phyloP scores from a whole-genome alignment of 2,113 vertebrate genomes.

The Emydura subglobosa region DNA sequence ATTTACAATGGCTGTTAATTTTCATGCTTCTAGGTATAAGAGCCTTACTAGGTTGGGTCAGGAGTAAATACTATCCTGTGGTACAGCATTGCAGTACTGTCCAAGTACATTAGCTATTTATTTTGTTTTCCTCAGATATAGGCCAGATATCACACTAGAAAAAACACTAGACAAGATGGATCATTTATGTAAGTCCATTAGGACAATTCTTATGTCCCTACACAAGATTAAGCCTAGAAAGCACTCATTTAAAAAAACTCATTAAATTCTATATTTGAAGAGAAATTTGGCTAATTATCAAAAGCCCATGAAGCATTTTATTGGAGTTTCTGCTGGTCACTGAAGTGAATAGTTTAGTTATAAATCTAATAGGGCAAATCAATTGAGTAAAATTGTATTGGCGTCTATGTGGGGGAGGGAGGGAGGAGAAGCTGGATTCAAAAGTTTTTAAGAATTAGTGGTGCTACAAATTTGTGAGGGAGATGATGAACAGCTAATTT shows the following conservation, averaged over 20 bases:
- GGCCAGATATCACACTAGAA: background rate
- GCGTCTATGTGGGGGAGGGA: background rate
- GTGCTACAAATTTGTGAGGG: accelerated
- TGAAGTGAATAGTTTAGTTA: constrained; percentile 55
- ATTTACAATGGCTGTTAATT: background rate
- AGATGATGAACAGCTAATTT: background rate
- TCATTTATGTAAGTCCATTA: background rate
- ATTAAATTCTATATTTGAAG: constrained; percentile 44
- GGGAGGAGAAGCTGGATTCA: background rate
- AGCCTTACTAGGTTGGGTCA: background rate
- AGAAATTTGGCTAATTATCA: constrained; percentile 47
- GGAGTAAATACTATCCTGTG: background rate
- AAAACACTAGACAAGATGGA: background rate
- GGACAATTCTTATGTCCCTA: background rate
- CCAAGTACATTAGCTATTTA: background rate
- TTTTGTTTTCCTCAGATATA: constrained; percentile 24
- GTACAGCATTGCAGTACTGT: background rate
- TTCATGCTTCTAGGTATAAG: background rate
- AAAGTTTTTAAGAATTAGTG: constrained; percentile 15
- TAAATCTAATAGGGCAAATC: constrained; percentile 47
- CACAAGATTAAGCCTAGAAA: background rate
- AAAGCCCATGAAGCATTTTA: constrained; percentile 27
- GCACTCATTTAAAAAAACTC: constrained; percentile 28
- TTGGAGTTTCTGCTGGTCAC: background rate
- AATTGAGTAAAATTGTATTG: background rate